These are phyloP conservation scores for Trichoplax adhaerens DNA, from an alignment of 37 sponge, comb jelly and placozoan genomes.

Conservation along the genomic window DNA sequence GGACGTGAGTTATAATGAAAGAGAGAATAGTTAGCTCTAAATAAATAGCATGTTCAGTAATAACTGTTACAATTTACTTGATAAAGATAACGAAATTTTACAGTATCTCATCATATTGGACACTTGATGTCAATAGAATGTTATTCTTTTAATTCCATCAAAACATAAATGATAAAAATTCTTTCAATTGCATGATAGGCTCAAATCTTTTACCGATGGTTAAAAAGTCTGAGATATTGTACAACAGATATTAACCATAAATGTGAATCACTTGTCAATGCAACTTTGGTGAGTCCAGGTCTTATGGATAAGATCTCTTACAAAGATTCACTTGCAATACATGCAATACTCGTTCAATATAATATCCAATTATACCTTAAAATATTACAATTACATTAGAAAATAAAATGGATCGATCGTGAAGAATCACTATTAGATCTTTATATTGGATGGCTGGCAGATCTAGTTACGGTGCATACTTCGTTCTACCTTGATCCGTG, in stretches of 20 bases:
- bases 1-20: too few species aligned
- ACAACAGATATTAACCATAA: constrained; percentile 25
- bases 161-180: too few species aligned
- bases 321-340: constrained; percentile 5
- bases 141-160: too few species aligned
- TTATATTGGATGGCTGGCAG: constrained; percentile 37
- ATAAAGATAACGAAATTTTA: too few species aligned
- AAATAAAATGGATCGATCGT: constrained; percentile 27
- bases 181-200: not conserved
- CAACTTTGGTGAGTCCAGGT: constrained; percentile 22
- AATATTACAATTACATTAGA: constrained; percentile 8
- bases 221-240: constrained; percentile 31
- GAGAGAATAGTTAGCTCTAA: too few species aligned
- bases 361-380: not conserved
- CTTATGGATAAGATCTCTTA: not conserved
- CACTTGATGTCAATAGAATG: too few species aligned
- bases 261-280: constrained; percentile 25
- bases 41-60: too few species aligned
- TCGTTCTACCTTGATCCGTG: constrained; percentile 24
- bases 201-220: constrained; percentile 24
- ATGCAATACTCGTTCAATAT: not conserved
- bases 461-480: constrained; percentile 46
- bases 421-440: constrained; percentile 13
- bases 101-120: too few species aligned
- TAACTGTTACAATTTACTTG: too few species aligned